A percentile compares a stretch with the other conserved stretches of the same genome.
phyloP scores from a whole-genome alignment of 2,888 invertebrate species.

The Isoperla grammatica region DNA sequence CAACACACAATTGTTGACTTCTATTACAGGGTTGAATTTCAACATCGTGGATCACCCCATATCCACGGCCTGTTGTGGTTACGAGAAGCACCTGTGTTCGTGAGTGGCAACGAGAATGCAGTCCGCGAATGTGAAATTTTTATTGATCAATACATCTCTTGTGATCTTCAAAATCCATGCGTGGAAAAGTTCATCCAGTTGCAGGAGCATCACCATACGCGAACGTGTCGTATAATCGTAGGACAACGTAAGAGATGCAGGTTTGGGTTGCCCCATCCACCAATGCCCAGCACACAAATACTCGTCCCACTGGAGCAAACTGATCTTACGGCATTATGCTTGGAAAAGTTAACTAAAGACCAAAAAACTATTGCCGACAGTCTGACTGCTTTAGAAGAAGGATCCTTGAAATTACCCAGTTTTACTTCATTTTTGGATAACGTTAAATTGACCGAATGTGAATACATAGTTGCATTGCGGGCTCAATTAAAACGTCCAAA shows the following conservation, averaged over 20 bases:
- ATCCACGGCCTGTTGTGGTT: constrained; percentile 5
- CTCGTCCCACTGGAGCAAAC: constrained; percentile 4
- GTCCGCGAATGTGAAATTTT: constrained; percentile 25
- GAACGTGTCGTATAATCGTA: constrained; percentile 30
- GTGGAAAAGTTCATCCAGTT: constrained; percentile 27
- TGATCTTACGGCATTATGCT: neutral
- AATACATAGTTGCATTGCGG: constrained; percentile 28
- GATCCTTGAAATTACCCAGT: no score
- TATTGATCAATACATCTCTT: constrained; percentile 31
- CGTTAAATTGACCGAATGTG: constrained; percentile 19
- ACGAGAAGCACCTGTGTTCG: neutral
- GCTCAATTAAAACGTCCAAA: constrained; percentile 26
- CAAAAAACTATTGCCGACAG: no score
- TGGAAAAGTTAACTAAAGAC: no score
- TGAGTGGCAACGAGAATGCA: neutral
- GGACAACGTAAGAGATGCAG: constrained; percentile 27
- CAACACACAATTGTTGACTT: neutral
- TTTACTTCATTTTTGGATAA: neutral
- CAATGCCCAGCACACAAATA: constrained; percentile 30
- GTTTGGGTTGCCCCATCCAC: constrained; percentile 32
- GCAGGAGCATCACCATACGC: constrained; percentile 32
- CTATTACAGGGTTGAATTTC: constrained; percentile 7
- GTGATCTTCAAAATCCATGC: constrained; percentile 26
- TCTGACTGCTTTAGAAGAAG: no score
- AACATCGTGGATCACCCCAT: constrained; percentile 2